Conservation (phyloP, 2,888 invertebrate species). For the Amphimallon solstitiale region DNA sequence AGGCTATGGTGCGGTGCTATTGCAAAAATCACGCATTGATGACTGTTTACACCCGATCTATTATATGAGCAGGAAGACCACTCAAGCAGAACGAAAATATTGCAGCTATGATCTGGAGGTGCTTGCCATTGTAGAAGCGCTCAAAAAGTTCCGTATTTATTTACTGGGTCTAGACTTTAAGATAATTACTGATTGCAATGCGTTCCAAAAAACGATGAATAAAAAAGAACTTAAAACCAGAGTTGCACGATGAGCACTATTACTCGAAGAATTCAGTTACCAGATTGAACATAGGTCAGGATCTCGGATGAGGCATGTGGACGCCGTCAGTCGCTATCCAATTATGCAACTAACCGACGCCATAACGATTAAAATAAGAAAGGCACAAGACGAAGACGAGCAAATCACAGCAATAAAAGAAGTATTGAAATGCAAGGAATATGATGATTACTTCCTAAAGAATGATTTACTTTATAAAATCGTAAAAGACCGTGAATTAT, state of each 20-base stretch:
- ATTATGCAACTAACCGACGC: not conserved
- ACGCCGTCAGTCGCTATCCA: conserved; percentile 38
- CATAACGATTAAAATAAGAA: not conserved
- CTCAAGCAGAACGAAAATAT: conserved; percentile 51
- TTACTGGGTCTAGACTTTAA: conserved; percentile 46
- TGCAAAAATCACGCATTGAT: conserved; percentile 48
- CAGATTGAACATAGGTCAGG: conserved; percentile 46
- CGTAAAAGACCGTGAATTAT: not conserved
- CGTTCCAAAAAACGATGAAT: conserved; percentile 31
- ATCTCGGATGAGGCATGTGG: conserved; percentile 43
- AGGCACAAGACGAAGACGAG: not conserved
- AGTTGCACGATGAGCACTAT: conserved; percentile 48
- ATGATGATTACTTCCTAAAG: not conserved
- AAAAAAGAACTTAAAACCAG: conserved; percentile 41
- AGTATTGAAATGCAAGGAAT: not conserved
- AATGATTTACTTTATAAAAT: not conserved
- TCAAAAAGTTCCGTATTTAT: conserved; percentile 55
- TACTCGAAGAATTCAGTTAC: conserved; percentile 47
- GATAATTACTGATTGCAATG: conserved; percentile 48
- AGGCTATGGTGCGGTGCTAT: conserved; percentile 52
- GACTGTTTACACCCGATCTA: conserved; percentile 51
- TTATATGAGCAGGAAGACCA: conserved; percentile 54
- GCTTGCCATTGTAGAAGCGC: conserved; percentile 52
- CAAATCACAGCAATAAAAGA: not conserved
- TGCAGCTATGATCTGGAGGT: conserved; percentile 57